phyloP scores from a whole-genome alignment of 2,888 invertebrate species.

The Catocala nupta region DNA sequence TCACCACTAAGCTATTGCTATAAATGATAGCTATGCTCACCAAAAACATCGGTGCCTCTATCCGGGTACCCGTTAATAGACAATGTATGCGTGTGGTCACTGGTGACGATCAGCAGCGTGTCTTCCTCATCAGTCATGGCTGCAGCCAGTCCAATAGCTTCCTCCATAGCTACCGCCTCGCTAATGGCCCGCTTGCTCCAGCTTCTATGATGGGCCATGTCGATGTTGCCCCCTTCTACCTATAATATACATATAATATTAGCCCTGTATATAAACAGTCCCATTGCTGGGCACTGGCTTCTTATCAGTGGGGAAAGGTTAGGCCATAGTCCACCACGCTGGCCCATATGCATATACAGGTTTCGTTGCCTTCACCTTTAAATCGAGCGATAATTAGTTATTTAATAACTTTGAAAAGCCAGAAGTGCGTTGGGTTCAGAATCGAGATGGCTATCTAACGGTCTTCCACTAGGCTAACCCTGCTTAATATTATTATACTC shows the following conservation, averaged over 20 bases:
- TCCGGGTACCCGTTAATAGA: constrained; percentile 92
- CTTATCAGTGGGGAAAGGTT: too few species aligned
- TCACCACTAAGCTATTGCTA: too few species aligned
- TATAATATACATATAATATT: constrained; percentile 50
- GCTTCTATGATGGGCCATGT: constrained; percentile 95
- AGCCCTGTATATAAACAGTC: too few species aligned
- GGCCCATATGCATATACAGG: too few species aligned
- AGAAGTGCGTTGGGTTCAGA: too few species aligned
- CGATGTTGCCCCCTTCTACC: constrained; percentile 95
- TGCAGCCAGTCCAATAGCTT: constrained; percentile 91
- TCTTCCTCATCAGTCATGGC: constrained; percentile 87
- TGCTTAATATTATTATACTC: constrained; percentile 22
- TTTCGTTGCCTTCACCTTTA: too few species aligned
- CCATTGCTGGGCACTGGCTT: too few species aligned
- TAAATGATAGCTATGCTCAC: constrained; percentile 68
- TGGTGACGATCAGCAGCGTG: constrained; percentile 94
- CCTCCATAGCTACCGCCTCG: constrained; percentile 93
- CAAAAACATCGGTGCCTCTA: constrained; percentile 90
- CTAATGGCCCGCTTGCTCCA: constrained; percentile 92
- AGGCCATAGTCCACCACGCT: too few species aligned
- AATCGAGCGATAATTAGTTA: too few species aligned
- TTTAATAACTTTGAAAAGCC: too few species aligned
- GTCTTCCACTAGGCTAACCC: too few species aligned
- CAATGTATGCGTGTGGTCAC: constrained; percentile 94
- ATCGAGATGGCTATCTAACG: too few species aligned